Evolutionary conservation across 2,113 vertebrate genomes (phyloP).

Genomic region (rat (Rattus norvegicus)): DNA sequence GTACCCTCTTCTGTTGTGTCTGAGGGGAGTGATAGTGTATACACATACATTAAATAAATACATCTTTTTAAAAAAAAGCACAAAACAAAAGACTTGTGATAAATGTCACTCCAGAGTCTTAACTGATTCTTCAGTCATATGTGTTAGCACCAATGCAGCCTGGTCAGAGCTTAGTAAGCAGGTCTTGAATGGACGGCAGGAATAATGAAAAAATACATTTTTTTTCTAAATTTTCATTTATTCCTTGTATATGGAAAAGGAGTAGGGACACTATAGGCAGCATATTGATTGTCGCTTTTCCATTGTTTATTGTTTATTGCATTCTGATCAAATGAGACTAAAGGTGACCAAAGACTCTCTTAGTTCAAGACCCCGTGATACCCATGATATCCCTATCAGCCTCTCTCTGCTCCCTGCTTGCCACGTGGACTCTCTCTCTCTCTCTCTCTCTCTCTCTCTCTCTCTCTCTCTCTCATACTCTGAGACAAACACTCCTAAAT

Average conservation of each 20-base stretch:
- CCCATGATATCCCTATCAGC: neutral
- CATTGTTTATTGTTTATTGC: neutral
- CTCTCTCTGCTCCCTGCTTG: neutral
- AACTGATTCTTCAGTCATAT: neutral
- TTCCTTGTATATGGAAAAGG: neutral
- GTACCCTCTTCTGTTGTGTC: too few relatives aligned
- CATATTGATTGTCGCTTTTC: neutral
- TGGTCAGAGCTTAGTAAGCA: neutral
- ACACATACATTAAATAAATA: too few relatives aligned
- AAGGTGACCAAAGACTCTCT: conserved; percentile 46
- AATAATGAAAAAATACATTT: neutral
- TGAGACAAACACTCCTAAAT: neutral
- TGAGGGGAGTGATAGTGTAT: too few relatives aligned
- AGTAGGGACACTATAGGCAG: neutral
- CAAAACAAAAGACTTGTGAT: neutral
- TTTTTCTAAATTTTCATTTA: neutral
- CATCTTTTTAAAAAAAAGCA: too few relatives aligned
- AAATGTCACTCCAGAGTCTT: neutral
- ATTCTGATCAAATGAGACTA: neutral
- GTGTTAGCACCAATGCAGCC: neutral
- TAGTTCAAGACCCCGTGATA: neutral
- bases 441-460: neutral
- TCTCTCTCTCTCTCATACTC: neutral
- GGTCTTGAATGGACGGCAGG: neutral
- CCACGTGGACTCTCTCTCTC: neutral